Evolutionary conservation across 2,888 invertebrate species (phyloP).

Genomic region (Unio pictorum): DNA sequence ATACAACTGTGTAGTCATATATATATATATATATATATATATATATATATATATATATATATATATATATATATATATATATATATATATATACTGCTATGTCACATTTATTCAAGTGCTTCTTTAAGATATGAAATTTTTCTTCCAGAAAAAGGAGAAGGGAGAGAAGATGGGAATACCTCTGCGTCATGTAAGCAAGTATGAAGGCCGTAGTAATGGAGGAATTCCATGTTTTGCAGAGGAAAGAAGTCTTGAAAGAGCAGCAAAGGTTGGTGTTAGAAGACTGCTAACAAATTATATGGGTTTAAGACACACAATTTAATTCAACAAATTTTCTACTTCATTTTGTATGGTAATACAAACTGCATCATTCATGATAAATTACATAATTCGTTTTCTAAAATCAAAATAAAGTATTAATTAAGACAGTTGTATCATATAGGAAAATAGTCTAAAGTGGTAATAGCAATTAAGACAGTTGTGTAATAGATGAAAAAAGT

Average conservation of each 20-base stretch:
- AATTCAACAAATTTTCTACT: not conserved
- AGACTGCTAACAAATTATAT: not conserved
- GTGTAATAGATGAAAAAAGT: too few species aligned
- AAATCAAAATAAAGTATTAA: too few species aligned
- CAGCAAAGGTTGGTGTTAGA: conserved; percentile 60
- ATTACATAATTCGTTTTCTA: too few species aligned
- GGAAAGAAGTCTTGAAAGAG: conserved; percentile 66
- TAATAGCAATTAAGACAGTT: too few species aligned
- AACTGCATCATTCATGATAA: too few species aligned
- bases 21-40: too few species aligned
- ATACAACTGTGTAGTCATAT: too few species aligned
- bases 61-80: conserved; percentile 8
- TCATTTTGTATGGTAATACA: not conserved
- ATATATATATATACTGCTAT: not conserved
- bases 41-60: not conserved
- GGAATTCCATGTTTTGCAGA: conserved; percentile 71
- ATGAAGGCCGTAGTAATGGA: conserved; percentile 67
- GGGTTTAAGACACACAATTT: not conserved
- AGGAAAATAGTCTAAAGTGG: too few species aligned
- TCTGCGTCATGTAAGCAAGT: conserved; percentile 65
- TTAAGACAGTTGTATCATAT: too few species aligned
- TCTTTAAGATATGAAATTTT: conserved; percentile 8
- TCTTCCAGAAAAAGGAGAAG: conserved; percentile 10
- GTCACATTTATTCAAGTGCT: conserved; percentile 1
- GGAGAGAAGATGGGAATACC: conserved; percentile 23